phyloP scores from a whole-genome alignment of 2,113 vertebrate genomes.

The Xenopus laevis region DNA sequence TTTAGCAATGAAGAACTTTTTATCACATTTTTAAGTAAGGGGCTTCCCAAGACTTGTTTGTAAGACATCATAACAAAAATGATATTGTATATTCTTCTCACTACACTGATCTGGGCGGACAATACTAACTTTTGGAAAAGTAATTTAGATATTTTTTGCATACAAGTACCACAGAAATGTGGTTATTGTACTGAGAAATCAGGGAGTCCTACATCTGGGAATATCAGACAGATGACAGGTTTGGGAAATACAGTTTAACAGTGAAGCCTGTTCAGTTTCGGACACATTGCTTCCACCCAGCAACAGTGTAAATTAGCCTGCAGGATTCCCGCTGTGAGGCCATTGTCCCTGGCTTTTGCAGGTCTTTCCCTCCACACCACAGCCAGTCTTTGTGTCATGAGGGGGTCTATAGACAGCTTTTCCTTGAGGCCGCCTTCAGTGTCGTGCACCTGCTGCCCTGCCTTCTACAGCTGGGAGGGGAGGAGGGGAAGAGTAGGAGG shows the following conservation, averaged over 20 bases:
- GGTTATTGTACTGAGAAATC: too few species aligned
- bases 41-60: too few species aligned
- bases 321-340: constrained; percentile 31
- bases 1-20: too few species aligned
- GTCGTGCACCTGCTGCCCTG: constrained; percentile 43
- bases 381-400: constrained; percentile 42
- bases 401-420: constrained; percentile 42
- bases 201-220: neutral
- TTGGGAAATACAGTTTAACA: constrained; percentile 25
- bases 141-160: too few species aligned
- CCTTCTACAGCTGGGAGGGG: constrained; percentile 42
- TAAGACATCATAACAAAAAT: too few species aligned
- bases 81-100: too few species aligned
- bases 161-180: too few species aligned
- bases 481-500: constrained; percentile 26
- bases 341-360: constrained; percentile 42
- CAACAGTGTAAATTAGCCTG: constrained; percentile 44
- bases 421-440: constrained; percentile 43
- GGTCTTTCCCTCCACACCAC: constrained; percentile 43
- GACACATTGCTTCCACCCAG: constrained; percentile 38
- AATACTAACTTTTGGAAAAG: too few species aligned
- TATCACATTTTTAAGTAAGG: too few species aligned
- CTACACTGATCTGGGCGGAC: too few species aligned
- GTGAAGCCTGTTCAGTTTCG: constrained; percentile 19
- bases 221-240: constrained; percentile 9